Evolutionary conservation across 2,888 invertebrate genomes (phyloP), one percentile per base, ranked within the genome.

Genomic region (Cheilosia soror): DNA sequence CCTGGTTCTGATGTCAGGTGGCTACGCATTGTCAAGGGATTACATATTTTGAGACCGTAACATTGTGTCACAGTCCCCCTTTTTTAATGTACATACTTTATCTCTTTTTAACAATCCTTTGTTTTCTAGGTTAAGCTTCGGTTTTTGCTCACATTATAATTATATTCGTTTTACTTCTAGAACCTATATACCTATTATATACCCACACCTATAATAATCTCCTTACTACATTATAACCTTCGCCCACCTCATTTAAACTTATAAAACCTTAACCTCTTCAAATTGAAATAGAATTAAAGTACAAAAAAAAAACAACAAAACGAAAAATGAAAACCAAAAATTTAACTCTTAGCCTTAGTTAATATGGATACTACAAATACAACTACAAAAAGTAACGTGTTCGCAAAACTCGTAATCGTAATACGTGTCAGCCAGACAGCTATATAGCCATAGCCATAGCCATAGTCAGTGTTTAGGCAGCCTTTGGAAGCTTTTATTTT

Each of bases 401-500:
- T 69, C 11, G 76, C 63, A 49, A 81, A 63, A 69, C 55, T 68
- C 68, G 57, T 63, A 63, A 47, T 68, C 68, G 57, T 63, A 63
- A 47, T 15, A 44, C 57, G 79, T 83, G 57, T 79, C 78, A 79
- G 79, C 79, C 60, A 83, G 29, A 65, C 15, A 76, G 58, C 49
- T 31, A 57, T 49, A 68, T 42, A 81, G 76, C 63, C 57, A 42
- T 55, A 81, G 76, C 63, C 57, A 42, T 55, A 20, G 37, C 11
- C 37, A 20, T 31, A 68, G 66, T 40, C 72, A 51, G 51, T 51
- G 27, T 27, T 51, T 57, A 73, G 83, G 62, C 79, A 68, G 68
- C 66, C 72, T 42, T 72, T 55, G 60, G 44, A 82, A 78, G 66
- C 53, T 44, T 69, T 47, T 66, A 29, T 49, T 77, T 75, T 76